Base-by-base conservation (phyloP, 2,888 invertebrate genomes). In the Lamellibrachia columna region DNA sequence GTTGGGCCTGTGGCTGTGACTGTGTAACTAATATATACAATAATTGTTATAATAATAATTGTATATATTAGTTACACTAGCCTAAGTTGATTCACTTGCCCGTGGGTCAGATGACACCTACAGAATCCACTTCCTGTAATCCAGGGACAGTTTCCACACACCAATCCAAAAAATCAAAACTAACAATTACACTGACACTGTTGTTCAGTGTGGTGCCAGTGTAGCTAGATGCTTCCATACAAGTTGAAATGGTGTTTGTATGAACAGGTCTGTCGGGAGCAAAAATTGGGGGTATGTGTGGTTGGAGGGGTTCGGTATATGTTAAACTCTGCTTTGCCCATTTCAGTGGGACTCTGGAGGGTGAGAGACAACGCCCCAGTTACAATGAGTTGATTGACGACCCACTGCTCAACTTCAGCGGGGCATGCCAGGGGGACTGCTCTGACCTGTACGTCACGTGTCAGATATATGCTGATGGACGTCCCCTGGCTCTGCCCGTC, bases 391-490 rank as follows among this genome's bases (percentile, higher is more conserved):
- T 99, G 4, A 97, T 99, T 0, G 97, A 98, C 52, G 98, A 99
- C 96, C 99, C 99, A 0, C 98, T 98, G 97, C 97, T 99, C 92
- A 98, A 98, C 95, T 99, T 98, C 96, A 98, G 98, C 0, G 99
- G 99, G 0, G 97, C 98, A 1, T 98, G 98, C 96, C 98, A 98
- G 94, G 98, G 98, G 93, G 98, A 98, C 7, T 98, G 98, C 96
- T 98, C 99, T 0, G 98, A 99, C 96, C 97, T 99, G 94, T 98
- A 98, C 96, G 98, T 99, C 11, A 98, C 98, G 0, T 98, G 98
- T 95, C 98, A 99, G 97, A 95, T 99, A 15, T 98, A 97, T 96
- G 98, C 98, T 94, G 98, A 98, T 95, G 98, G 98, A 92, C 97
- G 98, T 92, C 98, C 98, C 0, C 97, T 99, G 2, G 98, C 98